phyloP scores from a whole-genome alignment of 2,113 vertebrate species.

The Ardeotis arabs region DNA sequence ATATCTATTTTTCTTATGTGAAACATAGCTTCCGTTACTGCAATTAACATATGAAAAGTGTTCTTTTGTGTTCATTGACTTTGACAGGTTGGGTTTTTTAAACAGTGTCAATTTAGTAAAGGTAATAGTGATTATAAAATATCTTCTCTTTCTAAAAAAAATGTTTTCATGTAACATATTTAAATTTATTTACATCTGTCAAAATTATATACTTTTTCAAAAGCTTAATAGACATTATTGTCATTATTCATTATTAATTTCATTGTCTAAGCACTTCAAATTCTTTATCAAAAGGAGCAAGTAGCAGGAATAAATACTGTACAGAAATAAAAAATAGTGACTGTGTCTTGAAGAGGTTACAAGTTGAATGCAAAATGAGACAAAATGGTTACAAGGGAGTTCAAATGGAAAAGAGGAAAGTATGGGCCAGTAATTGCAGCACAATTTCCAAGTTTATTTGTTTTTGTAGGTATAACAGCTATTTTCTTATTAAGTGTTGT shows the following conservation, averaged over 20 bases:
- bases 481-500: neutral
- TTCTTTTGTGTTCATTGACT: neutral
- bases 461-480: neutral
- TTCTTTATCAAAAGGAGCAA: neutral
- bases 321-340: neutral
- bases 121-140: neutral
- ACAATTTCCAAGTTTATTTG: neutral
- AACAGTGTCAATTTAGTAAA: conserved; percentile 31
- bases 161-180: neutral
- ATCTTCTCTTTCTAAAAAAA: neutral
- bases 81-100: neutral
- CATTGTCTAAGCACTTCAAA: neutral
- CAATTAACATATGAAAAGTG: neutral
- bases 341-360: neutral
- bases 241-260: neutral
- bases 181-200: neutral
- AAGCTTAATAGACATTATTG: neutral
- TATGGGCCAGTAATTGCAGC: neutral
- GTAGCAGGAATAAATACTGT: neutral
- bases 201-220: neutral
- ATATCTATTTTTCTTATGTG: neutral
- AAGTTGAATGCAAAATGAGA: neutral
- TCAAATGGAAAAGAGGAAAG: neutral
- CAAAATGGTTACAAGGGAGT: neutral
- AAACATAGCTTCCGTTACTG: neutral